Evolutionary conservation across 2,797 vertebrate genomes (phyloP).

Genomic region (Cirrhinus molitorella): DNA sequence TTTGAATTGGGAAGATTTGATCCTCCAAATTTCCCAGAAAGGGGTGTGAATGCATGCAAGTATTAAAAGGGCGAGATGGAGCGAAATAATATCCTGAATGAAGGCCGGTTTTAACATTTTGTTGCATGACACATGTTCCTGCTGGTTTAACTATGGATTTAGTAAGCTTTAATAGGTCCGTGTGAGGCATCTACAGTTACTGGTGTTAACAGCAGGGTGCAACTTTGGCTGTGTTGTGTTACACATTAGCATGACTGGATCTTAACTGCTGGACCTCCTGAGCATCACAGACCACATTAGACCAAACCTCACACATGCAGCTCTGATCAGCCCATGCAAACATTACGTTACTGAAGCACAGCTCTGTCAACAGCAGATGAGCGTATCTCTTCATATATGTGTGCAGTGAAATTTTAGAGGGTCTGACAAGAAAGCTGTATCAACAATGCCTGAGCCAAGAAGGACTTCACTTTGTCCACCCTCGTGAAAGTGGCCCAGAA

Average conservation of each 20-base stretch:
- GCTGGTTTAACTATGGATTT: slow-evolving; percentile 70
- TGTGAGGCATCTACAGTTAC: slow-evolving; percentile 76
- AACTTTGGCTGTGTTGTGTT: slow-evolving; percentile 83
- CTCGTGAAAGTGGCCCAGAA: slow-evolving; percentile 63
- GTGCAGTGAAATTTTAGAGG: slow-evolving; percentile 86
- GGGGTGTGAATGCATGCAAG: slow-evolving; percentile 11
- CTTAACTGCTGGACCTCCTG: slow-evolving; percentile 82
- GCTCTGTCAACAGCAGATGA: slow-evolving; percentile 90
- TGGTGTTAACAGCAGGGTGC: slow-evolving; percentile 78
- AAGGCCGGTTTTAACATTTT: slow-evolving; percentile 67
- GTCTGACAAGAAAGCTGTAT: slow-evolving; percentile 81
- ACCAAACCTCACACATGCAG: slow-evolving; percentile 79
- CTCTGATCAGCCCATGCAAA: slow-evolving; percentile 74
- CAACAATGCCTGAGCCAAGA: slow-evolving; percentile 81
- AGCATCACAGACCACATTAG: slow-evolving; percentile 87
- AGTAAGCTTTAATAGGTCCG: slow-evolving; percentile 72
- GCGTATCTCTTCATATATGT: slow-evolving; percentile 83
- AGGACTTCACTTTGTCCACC: slow-evolving; percentile 75
- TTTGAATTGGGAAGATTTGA: slow-evolving; percentile 15
- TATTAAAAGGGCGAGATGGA: slow-evolving; percentile 1
- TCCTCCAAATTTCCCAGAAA: slow-evolving; percentile 1
- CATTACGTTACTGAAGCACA: slow-evolving; percentile 85
- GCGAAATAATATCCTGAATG: slow-evolving; percentile 66
- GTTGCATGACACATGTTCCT: slow-evolving; percentile 71
- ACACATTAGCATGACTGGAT: slow-evolving; percentile 86